A percentile compares a stretch with the other conserved stretches of the same genome.
Evolutionary conservation across 2,888 invertebrate genomes (phyloP).

Genomic region (Eurytoma californica): DNA sequence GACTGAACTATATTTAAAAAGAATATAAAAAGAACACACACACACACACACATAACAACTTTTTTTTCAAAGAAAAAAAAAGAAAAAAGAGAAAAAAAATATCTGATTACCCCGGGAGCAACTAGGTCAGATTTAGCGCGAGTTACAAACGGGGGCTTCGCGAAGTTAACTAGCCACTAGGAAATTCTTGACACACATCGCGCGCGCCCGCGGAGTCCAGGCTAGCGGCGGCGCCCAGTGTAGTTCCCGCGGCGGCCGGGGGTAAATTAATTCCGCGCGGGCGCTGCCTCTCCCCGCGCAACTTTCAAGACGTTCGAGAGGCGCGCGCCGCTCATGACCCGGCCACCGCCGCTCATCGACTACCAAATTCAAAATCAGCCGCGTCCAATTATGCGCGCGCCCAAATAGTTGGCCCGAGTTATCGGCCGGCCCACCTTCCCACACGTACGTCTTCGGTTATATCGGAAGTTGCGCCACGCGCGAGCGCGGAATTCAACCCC

Average conservation of each 20-base stretch:
- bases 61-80: no score
- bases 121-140: not conserved
- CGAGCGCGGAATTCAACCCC: no score
- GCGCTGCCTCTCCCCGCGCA: not conserved
- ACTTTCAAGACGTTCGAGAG: not conserved
- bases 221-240: no score
- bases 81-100: no score
- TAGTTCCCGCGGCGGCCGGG: conserved; percentile 1
- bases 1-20: no score
- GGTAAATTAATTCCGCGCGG: conserved; percentile 38
- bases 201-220: conserved; percentile 1
- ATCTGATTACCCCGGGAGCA: not conserved
- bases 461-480: not conserved
- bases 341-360: not conserved
- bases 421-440: not conserved
- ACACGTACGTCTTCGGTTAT: not conserved
- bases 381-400: no score
- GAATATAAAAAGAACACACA: no score
- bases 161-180: conserved; percentile 36
- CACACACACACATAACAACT: no score
- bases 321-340: not conserved
- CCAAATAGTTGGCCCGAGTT: not conserved
- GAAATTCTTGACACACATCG: conserved; percentile 42
- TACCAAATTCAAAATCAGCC: conserved; percentile 4
- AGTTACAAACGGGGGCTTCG: not conserved